Percentiles rank a stretch among this genome's conserved stretches.
Conservation (phyloP, 2,113 vertebrate genomes). For the Electrona antarctica region DNA sequence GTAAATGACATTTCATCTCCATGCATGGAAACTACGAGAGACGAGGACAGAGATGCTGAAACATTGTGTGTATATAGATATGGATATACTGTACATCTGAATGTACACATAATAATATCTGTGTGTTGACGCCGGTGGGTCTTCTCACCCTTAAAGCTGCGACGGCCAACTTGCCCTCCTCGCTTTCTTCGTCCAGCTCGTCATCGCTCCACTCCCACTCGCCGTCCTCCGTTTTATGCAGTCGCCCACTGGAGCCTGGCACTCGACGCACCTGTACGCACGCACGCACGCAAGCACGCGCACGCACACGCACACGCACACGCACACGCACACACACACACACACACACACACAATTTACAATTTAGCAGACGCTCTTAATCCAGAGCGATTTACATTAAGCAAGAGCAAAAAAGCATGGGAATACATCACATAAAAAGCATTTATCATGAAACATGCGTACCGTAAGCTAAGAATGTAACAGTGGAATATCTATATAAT, state of each 20-base stretch:
- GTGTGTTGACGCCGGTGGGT: not conserved
- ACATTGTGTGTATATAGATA: slow-evolving; percentile 6
- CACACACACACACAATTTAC: too few relatives aligned
- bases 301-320: too few relatives aligned
- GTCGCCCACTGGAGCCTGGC: slow-evolving; percentile 93
- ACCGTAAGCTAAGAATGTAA: too few relatives aligned
- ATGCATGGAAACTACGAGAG: too few relatives aligned
- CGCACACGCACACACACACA: too few relatives aligned
- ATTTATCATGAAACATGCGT: too few relatives aligned
- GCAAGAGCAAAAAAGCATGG: too few relatives aligned
- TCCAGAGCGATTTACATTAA: too few relatives aligned
- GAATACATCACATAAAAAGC: too few relatives aligned
- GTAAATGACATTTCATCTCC: slow-evolving; percentile 37
- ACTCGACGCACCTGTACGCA: slow-evolving; percentile 88
- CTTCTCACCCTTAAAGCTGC: slow-evolving; percentile 72
- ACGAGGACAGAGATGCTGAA: not conserved
- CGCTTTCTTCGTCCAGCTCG: slow-evolving; percentile 94
- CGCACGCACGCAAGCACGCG: not conserved
- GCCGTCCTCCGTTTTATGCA: slow-evolving; percentile 96
- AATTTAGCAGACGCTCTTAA: too few relatives aligned
- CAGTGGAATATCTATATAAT: too few relatives aligned
- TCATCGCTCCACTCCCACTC: slow-evolving; percentile 99
- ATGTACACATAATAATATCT: not conserved
- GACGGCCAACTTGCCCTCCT: slow-evolving; percentile 90
- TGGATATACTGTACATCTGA: too few relatives aligned